Conservation (phyloP, 2,888 invertebrate species). For the Athalia cordata region DNA sequence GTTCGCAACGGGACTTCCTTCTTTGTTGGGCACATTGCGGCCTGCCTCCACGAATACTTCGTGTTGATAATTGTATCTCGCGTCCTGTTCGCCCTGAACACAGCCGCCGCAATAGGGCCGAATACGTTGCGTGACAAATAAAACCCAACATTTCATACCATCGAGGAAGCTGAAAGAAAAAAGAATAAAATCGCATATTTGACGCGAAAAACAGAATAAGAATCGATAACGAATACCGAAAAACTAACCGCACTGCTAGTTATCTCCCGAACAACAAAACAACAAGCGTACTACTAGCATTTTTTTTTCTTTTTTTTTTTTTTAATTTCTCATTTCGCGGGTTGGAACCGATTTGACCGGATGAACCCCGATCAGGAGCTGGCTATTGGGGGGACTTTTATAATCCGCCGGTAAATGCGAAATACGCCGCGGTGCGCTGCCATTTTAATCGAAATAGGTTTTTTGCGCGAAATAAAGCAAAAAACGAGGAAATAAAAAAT, state of each 20-base stretch:
- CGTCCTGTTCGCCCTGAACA: background rate
- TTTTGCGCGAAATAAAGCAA: conserved; percentile 56
- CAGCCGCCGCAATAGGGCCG: background rate
- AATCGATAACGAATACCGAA: no score
- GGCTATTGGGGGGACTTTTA: conserved; percentile 62
- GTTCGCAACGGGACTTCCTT: conserved; percentile 50
- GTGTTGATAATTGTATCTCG: conserved; percentile 31
- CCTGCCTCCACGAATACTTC: conserved; percentile 7
- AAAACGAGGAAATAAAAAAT: conserved; percentile 58
- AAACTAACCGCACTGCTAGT: no score
- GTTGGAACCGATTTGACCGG: background rate
- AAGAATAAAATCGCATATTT: no score
- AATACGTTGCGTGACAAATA: conserved; percentile 33
- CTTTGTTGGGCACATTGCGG: conserved; percentile 11
- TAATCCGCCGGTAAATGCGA: conserved; percentile 69
- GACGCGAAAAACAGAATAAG: no score
- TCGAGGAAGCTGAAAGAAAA: background rate
- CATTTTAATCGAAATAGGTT: conserved; percentile 73
- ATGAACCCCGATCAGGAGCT: background rate
- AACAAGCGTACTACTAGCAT: no score
- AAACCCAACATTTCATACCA: background rate
- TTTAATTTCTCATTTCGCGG: no score
- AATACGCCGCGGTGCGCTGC: conserved; percentile 62
- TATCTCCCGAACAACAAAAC: no score
- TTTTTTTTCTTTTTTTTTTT: no score